These are phyloP conservation scores for Machaerirhynchus nigripectus DNA, from an alignment of 2,113 vertebrate genomes.

Conservation along the genomic window DNA sequence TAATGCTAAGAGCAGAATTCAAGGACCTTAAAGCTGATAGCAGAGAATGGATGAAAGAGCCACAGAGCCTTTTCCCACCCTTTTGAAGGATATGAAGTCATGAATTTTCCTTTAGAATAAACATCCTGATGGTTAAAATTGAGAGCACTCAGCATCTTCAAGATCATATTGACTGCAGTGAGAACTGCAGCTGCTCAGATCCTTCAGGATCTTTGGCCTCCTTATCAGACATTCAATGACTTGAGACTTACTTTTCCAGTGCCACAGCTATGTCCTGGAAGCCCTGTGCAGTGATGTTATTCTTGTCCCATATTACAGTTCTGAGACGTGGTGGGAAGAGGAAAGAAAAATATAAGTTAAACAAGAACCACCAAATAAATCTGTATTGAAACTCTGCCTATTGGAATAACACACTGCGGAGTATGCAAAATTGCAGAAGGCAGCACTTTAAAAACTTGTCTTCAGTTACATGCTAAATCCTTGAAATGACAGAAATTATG, in stretches of 20 bases:
- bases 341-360: not conserved
- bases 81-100: conserved; percentile 10
- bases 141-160: conserved; percentile 11
- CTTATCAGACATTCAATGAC: not conserved
- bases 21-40: not conserved
- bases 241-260: conserved; percentile 89
- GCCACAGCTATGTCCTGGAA: conserved; percentile 96
- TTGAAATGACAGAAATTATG: not conserved
- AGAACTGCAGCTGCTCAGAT: not conserved
- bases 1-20: not conserved
- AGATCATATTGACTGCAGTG: not conserved
- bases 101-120: conserved; percentile 11
- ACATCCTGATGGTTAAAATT: not conserved
- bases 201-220: not conserved
- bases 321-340: conserved; percentile 58
- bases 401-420: not conserved
- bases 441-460: not conserved
- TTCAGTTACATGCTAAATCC: not conserved
- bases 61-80: not conserved
- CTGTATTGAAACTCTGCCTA: not conserved
- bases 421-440: not conserved
- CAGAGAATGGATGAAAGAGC: not conserved
- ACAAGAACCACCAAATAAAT: not conserved
- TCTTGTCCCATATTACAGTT: conserved; percentile 97
- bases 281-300: conserved; percentile 93